Percentiles rank a stretch among this genome's conserved stretches.
phyloP scores from a whole-genome alignment of 2,797 vertebrate genomes.

The Zenarchopterus dispar region DNA sequence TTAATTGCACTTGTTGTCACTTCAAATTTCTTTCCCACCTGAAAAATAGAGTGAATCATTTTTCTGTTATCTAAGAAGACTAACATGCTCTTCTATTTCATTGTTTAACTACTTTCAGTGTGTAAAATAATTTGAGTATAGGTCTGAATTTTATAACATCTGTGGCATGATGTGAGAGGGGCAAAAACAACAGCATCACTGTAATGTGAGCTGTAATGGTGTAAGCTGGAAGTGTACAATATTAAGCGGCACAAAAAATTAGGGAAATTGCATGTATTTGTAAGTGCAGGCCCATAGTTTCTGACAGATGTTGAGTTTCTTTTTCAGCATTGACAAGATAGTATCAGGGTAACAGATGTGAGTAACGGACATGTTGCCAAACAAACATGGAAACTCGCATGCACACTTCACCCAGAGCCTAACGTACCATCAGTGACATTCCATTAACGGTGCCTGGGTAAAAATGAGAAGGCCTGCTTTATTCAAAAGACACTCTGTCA shows the following conservation, averaged over 20 bases:
- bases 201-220: not conserved
- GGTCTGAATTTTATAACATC: no score
- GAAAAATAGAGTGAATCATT: not conserved
- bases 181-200: no score
- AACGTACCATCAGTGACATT: constrained; percentile 60
- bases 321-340: constrained; percentile 54
- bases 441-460: constrained; percentile 63
- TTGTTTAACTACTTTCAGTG: not conserved
- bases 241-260: constrained; percentile 3
- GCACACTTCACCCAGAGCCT: constrained; percentile 35
- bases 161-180: no score
- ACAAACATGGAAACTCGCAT: constrained; percentile 44
- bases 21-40: no score
- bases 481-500: constrained; percentile 73
- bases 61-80: not conserved
- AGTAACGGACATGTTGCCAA: constrained; percentile 25
- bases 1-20: no score
- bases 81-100: not conserved
- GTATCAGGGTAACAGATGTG: constrained; percentile 65
- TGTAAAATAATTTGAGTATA: no score
- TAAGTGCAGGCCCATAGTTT: constrained; percentile 15
- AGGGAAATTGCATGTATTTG: constrained; percentile 13
- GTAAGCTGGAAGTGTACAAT: not conserved
- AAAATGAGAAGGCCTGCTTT: constrained; percentile 72
- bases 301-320: constrained; percentile 25